Conservation (phyloP, 2,797 vertebrate species). For the Parotocinclus haroldoi region DNA sequence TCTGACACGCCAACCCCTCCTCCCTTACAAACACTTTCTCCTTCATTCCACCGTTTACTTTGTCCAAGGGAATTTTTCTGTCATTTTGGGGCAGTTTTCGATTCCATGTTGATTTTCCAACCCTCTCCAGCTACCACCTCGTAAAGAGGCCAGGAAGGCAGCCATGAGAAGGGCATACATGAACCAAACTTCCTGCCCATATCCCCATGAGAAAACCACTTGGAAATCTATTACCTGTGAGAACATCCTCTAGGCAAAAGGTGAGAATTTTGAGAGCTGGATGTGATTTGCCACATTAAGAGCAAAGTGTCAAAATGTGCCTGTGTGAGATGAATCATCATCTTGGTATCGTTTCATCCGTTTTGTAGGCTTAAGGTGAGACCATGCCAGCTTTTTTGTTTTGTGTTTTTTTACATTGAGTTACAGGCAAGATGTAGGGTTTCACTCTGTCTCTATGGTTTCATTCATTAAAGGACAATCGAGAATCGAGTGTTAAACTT, state of each 20-base stretch:
- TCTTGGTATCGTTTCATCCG: neutral
- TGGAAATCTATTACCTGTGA: slow-evolving; percentile 14
- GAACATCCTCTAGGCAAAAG: slow-evolving; percentile 7
- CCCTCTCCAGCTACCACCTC: slow-evolving; percentile 54
- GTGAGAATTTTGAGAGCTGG: neutral
- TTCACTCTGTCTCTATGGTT: no score
- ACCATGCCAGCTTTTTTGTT: no score
- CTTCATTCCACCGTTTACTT: slow-evolving; percentile 47
- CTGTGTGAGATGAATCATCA: neutral
- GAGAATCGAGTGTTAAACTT: no score
- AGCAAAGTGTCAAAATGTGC: neutral
- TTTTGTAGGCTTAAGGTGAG: neutral
- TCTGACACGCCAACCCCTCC: slow-evolving; percentile 37
- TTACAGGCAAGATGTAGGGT: no score
- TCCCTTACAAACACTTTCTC: neutral
- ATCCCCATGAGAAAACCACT: slow-evolving; percentile 15
- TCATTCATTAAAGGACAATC: no score
- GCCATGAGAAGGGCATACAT: slow-evolving; percentile 14
- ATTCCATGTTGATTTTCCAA: slow-evolving; percentile 50
- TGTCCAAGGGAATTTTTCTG: slow-evolving; percentile 55
- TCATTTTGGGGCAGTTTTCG: slow-evolving; percentile 56
- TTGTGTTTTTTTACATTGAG: no score
- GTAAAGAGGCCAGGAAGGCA: slow-evolving; percentile 57
- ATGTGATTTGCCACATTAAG: slow-evolving; percentile 13
- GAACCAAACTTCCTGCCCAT: slow-evolving; percentile 22